Conservation (phyloP, 2,797 vertebrate genomes). For the Notolepis coatsorum region DNA sequence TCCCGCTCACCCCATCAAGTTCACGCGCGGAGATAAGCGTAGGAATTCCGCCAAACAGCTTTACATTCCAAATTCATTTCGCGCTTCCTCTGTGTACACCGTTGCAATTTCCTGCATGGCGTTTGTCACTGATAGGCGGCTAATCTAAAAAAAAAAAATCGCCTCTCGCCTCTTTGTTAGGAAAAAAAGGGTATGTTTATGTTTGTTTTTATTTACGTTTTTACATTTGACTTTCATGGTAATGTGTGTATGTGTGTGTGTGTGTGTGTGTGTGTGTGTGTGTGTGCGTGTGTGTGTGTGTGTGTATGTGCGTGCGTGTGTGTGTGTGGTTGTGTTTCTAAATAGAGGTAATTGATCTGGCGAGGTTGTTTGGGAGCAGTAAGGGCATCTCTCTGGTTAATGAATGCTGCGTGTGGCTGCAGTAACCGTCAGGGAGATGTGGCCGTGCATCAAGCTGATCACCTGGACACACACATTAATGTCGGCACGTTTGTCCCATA, state of each 20-base stretch:
- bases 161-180: constrained; percentile 52
- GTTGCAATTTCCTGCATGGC: constrained; percentile 40
- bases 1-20: constrained; percentile 63
- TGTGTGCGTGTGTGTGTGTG: neutral
- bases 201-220: constrained; percentile 31
- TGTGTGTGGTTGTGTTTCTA: constrained; percentile 38
- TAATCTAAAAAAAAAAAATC: constrained; percentile 57
- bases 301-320: neutral
- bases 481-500: constrained; percentile 42
- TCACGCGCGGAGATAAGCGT: constrained; percentile 66
- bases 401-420: constrained; percentile 67
- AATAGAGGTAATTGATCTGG: constrained; percentile 71
- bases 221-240: constrained; percentile 43
- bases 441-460: constrained; percentile 69
- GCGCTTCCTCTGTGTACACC: constrained; percentile 39
- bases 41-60: constrained; percentile 44
- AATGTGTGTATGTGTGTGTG: constrained; percentile 16
- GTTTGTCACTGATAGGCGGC: constrained; percentile 50
- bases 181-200: too few species aligned
- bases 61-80: constrained; percentile 68
- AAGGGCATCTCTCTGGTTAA: constrained; percentile 63
- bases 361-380: constrained; percentile 51
- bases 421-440: constrained; percentile 65
- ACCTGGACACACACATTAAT: constrained; percentile 57
- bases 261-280: neutral